Evolutionary conservation across 2,888 invertebrate species (phyloP).

Genomic region (Halictus quadricinctus): DNA sequence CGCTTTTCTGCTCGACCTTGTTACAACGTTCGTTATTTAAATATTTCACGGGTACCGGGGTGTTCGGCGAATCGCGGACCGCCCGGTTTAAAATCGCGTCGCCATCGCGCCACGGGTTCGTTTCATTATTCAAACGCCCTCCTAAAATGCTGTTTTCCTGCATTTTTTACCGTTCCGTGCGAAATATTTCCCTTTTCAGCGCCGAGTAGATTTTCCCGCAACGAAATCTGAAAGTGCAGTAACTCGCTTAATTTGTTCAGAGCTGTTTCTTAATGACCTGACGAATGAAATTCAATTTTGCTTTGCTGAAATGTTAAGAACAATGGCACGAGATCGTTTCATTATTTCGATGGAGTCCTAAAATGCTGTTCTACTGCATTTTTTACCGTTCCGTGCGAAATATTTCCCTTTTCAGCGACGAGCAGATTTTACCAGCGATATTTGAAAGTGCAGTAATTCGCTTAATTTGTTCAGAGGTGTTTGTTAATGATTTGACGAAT

Average conservation of each 20-base stretch:
- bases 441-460: neutral
- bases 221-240: neutral
- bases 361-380: neutral
- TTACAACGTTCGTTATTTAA: neutral
- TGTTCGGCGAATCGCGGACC: neutral
- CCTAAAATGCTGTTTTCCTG: neutral
- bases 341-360: neutral
- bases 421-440: neutral
- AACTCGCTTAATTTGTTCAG: neutral
- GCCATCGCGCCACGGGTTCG: neutral
- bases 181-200: neutral
- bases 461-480: neutral
- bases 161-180: neutral
- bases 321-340: too few relatives aligned
- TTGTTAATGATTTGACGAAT: neutral
- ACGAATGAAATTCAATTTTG: neutral
- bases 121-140: neutral
- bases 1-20: neutral
- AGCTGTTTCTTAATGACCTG: neutral
- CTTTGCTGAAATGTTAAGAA: neutral
- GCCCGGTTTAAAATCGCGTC: neutral
- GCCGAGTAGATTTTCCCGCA: neutral
- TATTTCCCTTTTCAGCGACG: neutral
- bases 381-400: neutral
- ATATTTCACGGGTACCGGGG: neutral